These are phyloP conservation scores for Drosophila anomalata DNA, from an alignment of 2,888 invertebrate species.

Conservation along the genomic window DNA sequence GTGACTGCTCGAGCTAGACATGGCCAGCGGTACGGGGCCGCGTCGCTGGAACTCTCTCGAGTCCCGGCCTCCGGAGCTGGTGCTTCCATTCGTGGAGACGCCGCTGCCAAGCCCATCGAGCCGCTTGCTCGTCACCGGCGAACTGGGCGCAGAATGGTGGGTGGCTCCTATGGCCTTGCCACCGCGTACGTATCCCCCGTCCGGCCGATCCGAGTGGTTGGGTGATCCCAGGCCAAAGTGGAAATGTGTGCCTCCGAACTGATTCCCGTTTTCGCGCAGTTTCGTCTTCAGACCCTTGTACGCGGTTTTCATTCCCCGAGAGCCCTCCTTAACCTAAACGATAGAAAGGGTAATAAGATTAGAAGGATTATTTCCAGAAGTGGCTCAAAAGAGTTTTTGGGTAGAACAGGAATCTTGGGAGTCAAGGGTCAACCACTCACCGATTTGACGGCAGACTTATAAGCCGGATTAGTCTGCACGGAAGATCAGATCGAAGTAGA, in stretches of 20 bases:
- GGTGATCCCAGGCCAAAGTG: constrained; percentile 81
- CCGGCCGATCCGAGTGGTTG: constrained; percentile 80
- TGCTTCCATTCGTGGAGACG: constrained; percentile 60
- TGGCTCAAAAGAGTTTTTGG: constrained; percentile 3
- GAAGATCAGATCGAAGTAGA: constrained; percentile 38
- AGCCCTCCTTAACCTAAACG: constrained; percentile 88
- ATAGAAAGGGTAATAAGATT: constrained; percentile 5
- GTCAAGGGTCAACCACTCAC: constrained; percentile 87
- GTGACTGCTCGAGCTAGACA: constrained; percentile 82
- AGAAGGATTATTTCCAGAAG: neutral
- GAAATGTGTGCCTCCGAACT: constrained; percentile 71
- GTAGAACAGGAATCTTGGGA: neutral
- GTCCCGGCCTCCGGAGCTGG: constrained; percentile 43
- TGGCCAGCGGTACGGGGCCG: constrained; percentile 73
- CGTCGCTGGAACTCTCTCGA: constrained; percentile 49
- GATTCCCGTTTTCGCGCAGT: constrained; percentile 84
- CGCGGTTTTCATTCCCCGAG: constrained; percentile 90
- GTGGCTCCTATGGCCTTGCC: constrained; percentile 60
- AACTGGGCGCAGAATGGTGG: constrained; percentile 87
- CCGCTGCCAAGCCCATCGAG: constrained; percentile 50
- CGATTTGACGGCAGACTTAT: constrained; percentile 96
- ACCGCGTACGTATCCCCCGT: constrained; percentile 69
- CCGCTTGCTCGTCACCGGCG: constrained; percentile 86
- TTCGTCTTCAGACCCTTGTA: constrained; percentile 91
- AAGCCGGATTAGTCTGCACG: constrained; percentile 95